Evolutionary conservation across 2,797 vertebrate species (phyloP).

Genomic region (Oreochromis grahami): DNA sequence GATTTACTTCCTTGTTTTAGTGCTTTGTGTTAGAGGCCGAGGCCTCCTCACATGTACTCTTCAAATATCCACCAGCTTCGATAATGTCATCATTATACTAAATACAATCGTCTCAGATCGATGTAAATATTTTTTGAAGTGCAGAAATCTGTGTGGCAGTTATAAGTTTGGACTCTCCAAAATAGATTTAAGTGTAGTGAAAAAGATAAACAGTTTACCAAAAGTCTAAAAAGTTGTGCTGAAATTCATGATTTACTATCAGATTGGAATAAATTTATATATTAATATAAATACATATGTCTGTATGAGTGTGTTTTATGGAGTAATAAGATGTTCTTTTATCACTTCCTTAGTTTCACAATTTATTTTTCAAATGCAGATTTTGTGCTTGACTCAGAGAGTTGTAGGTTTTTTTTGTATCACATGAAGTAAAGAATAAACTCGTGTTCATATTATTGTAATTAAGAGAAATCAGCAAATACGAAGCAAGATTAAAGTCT

Average conservation of each 20-base stretch:
- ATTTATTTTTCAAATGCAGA: neutral
- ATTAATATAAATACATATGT: neutral
- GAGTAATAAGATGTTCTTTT: neutral
- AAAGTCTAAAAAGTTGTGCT: neutral
- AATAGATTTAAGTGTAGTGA: neutral
- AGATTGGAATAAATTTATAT: neutral
- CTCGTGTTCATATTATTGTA: neutral
- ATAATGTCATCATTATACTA: neutral
- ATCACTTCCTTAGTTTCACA: neutral
- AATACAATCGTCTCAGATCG: neutral
- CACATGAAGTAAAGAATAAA: neutral
- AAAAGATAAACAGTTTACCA: neutral
- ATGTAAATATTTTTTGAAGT: neutral
- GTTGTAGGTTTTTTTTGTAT: neutral
- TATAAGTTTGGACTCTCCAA: neutral
- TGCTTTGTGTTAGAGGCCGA: neutral
- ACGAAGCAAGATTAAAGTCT: accelerated
- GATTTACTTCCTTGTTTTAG: slow-evolving; percentile 2
- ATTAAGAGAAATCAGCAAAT: neutral
- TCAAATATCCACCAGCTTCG: neutral
- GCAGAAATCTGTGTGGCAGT: neutral
- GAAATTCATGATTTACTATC: neutral
- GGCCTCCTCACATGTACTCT: neutral
- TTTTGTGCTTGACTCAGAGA: neutral
- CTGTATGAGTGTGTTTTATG: neutral